Evolutionary conservation across 2,113 vertebrate species (phyloP).

Genomic region (Thamnaconus septentrionalis): DNA sequence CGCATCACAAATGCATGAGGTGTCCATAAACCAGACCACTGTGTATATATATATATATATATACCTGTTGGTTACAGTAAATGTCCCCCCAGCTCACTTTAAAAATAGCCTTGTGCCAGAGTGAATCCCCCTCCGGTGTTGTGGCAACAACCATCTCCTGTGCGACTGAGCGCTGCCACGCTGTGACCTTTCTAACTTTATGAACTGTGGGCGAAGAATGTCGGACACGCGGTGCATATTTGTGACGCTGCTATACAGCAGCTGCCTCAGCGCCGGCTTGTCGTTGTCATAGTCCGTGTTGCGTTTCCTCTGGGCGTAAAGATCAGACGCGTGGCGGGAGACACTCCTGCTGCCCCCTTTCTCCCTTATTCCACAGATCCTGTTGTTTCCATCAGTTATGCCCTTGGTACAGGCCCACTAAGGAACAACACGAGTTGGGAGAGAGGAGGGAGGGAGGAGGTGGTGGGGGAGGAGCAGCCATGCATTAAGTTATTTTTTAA

Average conservation of each 20-base stretch:
- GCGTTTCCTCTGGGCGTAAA: neutral
- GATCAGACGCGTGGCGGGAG: neutral
- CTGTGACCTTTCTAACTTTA: neutral
- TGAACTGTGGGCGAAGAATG: no score
- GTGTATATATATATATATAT: no score
- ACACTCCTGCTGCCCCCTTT: slow-evolving; percentile 17
- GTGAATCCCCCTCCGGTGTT: no score
- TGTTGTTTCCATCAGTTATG: no score
- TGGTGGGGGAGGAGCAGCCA: slow-evolving; percentile 35
- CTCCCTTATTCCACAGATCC: slow-evolving; percentile 21
- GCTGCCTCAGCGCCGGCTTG: no score
- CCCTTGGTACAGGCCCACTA: slow-evolving; percentile 45
- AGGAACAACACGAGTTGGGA: slow-evolving; percentile 23
- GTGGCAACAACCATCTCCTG: neutral
- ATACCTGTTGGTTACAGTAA: no score
- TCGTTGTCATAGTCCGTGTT: neutral
- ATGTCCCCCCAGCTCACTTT: no score
- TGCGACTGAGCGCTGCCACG: no score
- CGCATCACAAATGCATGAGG: no score
- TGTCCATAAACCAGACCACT: no score
- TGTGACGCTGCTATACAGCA: neutral
- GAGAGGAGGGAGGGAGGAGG: slow-evolving; percentile 30
- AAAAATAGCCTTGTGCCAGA: no score
- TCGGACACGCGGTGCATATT: neutral
- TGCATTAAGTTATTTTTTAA: slow-evolving; percentile 75